phyloP scores from a whole-genome alignment of 1,140 invertebrate species.

The Aphidius ervi region DNA sequence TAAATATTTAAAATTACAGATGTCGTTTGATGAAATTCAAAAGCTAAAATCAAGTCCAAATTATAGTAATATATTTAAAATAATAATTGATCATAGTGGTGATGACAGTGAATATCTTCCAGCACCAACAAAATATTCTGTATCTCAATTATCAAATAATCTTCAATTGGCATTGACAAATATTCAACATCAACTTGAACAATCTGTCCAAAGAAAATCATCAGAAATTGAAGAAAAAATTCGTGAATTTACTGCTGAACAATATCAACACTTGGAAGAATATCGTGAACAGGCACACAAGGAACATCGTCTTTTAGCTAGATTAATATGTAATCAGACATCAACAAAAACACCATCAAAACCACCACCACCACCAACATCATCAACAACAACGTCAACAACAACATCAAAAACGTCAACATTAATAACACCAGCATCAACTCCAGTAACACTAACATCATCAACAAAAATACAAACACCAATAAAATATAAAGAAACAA shows the following conservation, averaged over 20 bases:
- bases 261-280: constrained; percentile 52
- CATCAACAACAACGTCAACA: too few species aligned
- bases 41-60: constrained; percentile 40
- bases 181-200: constrained; percentile 52
- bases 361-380: too few species aligned
- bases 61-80: constrained; percentile 48
- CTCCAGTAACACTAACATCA: too few species aligned
- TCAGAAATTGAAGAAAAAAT: constrained; percentile 53
- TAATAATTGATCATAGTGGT: constrained; percentile 41
- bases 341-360: too few species aligned
- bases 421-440: too few species aligned
- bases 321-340: constrained; percentile 21
- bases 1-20: constrained; percentile 28
- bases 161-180: constrained; percentile 44
- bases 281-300: constrained; percentile 51
- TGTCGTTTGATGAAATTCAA: constrained; percentile 40
- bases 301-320: constrained; percentile 51
- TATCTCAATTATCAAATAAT: constrained; percentile 39
- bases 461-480: too few species aligned
- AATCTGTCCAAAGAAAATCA: constrained; percentile 50
- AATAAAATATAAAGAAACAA: too few species aligned
- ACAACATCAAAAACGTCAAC: too few species aligned
- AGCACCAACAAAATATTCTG: constrained; percentile 44
- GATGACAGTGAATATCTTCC: constrained; percentile 37
- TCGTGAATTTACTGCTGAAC: constrained; percentile 51